phyloP scores from a whole-genome alignment of 2,888 invertebrate genomes.

The Carabus problematicus region DNA sequence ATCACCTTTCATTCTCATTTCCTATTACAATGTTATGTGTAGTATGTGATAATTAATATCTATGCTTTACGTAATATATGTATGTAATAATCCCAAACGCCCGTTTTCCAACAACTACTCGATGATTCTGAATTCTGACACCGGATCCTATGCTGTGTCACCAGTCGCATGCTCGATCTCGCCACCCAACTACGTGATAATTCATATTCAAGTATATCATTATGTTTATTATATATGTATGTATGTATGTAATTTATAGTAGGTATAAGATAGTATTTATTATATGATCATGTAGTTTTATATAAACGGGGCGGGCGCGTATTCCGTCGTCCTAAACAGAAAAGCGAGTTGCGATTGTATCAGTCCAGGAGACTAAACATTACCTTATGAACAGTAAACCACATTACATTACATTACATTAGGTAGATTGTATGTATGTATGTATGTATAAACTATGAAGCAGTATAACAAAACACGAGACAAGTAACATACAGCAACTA shows the following conservation, averaged over 20 bases:
- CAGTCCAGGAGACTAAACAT: constrained; percentile 42
- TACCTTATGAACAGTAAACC: constrained; percentile 40
- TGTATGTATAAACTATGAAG: constrained; percentile 55
- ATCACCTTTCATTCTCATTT: no score
- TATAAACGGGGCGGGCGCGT: constrained; percentile 35
- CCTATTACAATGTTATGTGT: no score
- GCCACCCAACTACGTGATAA: constrained; percentile 34
- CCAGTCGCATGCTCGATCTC: constrained; percentile 12
- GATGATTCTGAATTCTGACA: no score
- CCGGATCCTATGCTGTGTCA: background rate
- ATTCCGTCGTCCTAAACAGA: constrained; percentile 32
- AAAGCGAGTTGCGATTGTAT: constrained; percentile 41
- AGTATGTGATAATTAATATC: no score
- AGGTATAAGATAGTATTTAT: no score
- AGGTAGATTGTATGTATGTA: constrained; percentile 49
- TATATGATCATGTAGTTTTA: constrained; percentile 15
- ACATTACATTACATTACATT: no score
- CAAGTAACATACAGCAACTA: constrained; percentile 52
- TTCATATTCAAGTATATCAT: constrained; percentile 17
- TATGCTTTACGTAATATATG: constrained; percentile 6
- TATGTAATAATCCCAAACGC: constrained; percentile 37
- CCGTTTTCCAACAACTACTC: no score
- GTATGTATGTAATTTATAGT: constrained; percentile 22
- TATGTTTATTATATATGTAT: constrained; percentile 31
- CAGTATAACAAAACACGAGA: constrained; percentile 56